Evolutionary conservation across 2,113 vertebrate species (phyloP).

Genomic region (Psephotus haematonotus): DNA sequence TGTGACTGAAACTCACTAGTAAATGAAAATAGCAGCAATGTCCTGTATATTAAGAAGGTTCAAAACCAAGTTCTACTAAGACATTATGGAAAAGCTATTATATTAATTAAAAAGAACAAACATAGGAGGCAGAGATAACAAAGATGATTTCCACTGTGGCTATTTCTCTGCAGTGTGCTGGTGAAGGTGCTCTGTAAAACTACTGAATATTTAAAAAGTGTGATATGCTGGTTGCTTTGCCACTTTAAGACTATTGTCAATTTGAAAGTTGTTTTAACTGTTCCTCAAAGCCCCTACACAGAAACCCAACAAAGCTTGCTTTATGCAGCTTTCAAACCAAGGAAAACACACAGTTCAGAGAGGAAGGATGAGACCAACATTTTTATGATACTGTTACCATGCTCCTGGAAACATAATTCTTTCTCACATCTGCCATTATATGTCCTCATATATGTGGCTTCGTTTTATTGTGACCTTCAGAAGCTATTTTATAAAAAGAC

Average conservation of each 20-base stretch:
- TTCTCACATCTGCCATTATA: neutral
- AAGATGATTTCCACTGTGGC: neutral
- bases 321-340: neutral
- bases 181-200: neutral
- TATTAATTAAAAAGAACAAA: neutral
- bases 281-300: neutral
- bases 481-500: neutral
- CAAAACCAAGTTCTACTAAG: neutral
- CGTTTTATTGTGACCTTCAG: neutral
- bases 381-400: neutral
- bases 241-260: neutral
- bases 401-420: neutral
- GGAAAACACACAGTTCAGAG: neutral
- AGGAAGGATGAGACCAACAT: neutral
- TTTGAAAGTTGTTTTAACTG: neutral
- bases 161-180: neutral
- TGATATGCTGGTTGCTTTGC: neutral
- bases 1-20: neutral
- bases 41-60: neutral
- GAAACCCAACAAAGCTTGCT: neutral
- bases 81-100: neutral
- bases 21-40: neutral
- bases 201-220: neutral
- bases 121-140: rapidly evolving
- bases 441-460: neutral